phyloP scores from a whole-genome alignment of 92 coral and sea anemone genomes.

The Scolanthus callimorphus region DNA sequence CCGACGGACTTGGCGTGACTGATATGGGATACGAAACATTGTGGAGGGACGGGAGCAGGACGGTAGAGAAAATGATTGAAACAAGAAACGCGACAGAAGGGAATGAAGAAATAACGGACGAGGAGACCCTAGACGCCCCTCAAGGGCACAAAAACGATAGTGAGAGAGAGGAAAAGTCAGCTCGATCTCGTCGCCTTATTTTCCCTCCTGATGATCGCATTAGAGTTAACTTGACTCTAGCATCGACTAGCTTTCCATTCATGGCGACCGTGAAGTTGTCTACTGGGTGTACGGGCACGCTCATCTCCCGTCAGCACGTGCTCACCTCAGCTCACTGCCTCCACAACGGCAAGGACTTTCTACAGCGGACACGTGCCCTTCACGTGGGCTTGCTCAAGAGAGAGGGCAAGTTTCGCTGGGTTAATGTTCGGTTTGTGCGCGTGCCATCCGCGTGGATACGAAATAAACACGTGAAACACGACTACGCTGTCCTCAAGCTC shows the following conservation, averaged over 20 bases:
- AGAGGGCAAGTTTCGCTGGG: constrained; percentile 50
- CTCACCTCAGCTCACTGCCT: constrained; percentile 95
- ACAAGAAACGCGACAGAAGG: not conserved
- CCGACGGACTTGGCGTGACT: too few relatives aligned
- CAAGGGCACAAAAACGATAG: too few relatives aligned
- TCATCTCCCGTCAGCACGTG: constrained; percentile 70
- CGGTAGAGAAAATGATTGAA: not conserved
- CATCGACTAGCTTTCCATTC: constrained; percentile 71
- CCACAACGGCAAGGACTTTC: constrained; percentile 60
- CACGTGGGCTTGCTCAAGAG: constrained; percentile 66
- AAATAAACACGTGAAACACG: constrained; percentile 22
- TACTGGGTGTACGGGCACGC: constrained; percentile 79
- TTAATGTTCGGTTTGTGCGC: constrained; percentile 19
- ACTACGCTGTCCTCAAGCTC: constrained; percentile 67
- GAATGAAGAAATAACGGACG: not conserved
- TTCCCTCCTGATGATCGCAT: constrained; percentile 50
- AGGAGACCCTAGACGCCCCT: not conserved
- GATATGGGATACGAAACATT: constrained; percentile 34
- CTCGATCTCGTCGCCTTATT: constrained; percentile 28
- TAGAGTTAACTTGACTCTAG: constrained; percentile 22
- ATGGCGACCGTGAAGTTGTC: constrained; percentile 72
- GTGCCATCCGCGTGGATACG: constrained; percentile 36
- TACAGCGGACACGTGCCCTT: constrained; percentile 35
- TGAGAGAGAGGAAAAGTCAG: not conserved
- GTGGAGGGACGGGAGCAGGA: constrained; percentile 23